Percentiles rank a stretch among this genome's conserved stretches.
Evolutionary conservation across 2,797 vertebrate genomes (phyloP).

Genomic region (Hippopotamyrus pictus): DNA sequence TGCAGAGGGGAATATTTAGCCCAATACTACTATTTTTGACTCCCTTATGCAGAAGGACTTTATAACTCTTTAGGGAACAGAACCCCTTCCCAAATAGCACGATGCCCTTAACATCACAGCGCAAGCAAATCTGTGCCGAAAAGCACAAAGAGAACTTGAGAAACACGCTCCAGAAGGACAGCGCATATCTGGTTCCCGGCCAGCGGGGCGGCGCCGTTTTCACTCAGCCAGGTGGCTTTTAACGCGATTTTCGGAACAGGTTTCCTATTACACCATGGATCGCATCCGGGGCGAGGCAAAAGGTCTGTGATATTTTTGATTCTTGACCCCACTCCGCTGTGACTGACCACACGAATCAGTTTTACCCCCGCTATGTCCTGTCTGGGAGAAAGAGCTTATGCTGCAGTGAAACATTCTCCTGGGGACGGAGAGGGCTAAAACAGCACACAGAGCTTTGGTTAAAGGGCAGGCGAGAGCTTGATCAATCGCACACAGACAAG

Average conservation of each 20-base stretch:
- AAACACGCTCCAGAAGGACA: background rate
- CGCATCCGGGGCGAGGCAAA: background rate
- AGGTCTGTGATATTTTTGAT: background rate
- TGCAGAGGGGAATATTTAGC: background rate
- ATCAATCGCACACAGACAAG: background rate
- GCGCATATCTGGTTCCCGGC: background rate
- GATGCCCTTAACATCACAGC: background rate
- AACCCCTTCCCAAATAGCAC: background rate
- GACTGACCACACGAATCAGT: conserved; percentile 42
- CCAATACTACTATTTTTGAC: background rate
- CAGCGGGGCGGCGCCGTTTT: background rate
- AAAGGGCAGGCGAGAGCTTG: conserved; percentile 14
- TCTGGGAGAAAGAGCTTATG: conserved; percentile 47
- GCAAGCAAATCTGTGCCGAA: background rate
- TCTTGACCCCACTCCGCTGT: conserved; percentile 36
- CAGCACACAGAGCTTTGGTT: conserved; percentile 45
- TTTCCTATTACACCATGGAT: background rate
- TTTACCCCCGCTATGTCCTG: conserved; percentile 41
- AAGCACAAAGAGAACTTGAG: background rate
- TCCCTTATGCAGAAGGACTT: background rate
- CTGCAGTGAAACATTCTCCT: conserved; percentile 55
- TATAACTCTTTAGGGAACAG: background rate
- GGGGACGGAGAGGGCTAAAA: conserved; percentile 23
- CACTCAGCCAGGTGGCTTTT: background rate
- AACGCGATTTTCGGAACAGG: background rate